Evolutionary conservation across 1,140 invertebrate species (phyloP), one percentile per base, ranked within the genome.

Genomic region (Drosophila ficusphila): DNA sequence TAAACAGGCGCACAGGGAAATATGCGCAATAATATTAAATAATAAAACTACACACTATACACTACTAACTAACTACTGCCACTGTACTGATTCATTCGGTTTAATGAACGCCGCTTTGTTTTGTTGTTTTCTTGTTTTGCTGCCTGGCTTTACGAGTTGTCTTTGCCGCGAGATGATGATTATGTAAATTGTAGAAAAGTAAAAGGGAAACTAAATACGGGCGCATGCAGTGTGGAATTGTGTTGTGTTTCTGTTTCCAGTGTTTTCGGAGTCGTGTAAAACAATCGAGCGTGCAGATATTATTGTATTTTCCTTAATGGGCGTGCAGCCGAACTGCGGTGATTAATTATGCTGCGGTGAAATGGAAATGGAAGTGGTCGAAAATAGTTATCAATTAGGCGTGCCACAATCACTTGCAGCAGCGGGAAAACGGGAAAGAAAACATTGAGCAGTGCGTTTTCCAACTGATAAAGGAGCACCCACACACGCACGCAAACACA

Each of bases 191-290:
- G 76, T 73, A 61, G 76, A 77, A 72, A 86, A 85, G 79, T 85
- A 85, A 85, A 85, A 85, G 79, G 79, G 81, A 85, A 85, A 85
- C 79, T 81, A 86, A 85, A 85, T 76, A 81, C 81, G 52, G 25
- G 41, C 41, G 41, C 41, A 25, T 44, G 21, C 41, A 25, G 41
- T 44, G 41, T 25, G 41, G 41, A 44, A 79, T 60, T 67, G 67
- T 52, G 34, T 52, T 47, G 33, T 42, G 11, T 16, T 18, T 16
- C 16, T 19, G 14, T 18, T 11, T 11, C n/a, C n/a, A 21, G 25
- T 65, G 12, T 48, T 46, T 21, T 52, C 14, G 27, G 19, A 57
- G 8, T 27, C 46, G 23, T 62, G 71, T 68, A 64, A 60, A 29
- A 41, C 54, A 39, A 52, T 49, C 51, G 36, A 21, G 18, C 33